Percentiles rank a stretch among this genome's conserved stretches.
Evolutionary conservation across 1,140 invertebrate genomes (phyloP).

Genomic region (Notospermus geniculatus): DNA sequence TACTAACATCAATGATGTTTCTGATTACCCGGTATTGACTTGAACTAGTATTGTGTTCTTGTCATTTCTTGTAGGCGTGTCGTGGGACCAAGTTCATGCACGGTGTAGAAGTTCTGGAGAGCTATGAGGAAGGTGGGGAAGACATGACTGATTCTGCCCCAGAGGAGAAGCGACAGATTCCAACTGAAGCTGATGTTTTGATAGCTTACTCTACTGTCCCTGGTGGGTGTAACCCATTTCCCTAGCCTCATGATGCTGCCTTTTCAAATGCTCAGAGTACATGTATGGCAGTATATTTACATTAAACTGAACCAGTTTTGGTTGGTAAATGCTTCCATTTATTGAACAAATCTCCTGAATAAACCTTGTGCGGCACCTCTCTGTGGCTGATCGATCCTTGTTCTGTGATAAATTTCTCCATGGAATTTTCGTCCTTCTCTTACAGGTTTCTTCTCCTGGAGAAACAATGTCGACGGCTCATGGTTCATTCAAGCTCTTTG

Average conservation of each 20-base stretch:
- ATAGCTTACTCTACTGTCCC: conserved; percentile 90
- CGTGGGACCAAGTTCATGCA: conserved; percentile 35
- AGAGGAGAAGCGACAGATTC: conserved; percentile 69
- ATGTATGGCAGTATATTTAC: not conserved
- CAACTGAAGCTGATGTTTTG: conserved; percentile 86
- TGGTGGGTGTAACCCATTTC: conserved; percentile 56
- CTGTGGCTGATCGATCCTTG: not conserved
- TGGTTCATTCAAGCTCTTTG: conserved; percentile 96
- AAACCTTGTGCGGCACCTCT: not conserved
- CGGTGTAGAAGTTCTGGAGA: conserved; percentile 29
- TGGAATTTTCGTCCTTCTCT: conserved; percentile 5
- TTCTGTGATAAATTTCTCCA: not conserved
- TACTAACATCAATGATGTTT: not conserved
- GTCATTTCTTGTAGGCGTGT: conserved; percentile 36
- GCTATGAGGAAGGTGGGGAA: conserved; percentile 31
- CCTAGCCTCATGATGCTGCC: not conserved
- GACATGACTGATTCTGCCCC: conserved; percentile 20
- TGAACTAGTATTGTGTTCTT: not conserved
- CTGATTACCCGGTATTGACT: not conserved
- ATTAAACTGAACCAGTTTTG: not conserved
- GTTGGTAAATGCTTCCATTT: no score
- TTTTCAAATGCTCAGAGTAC: not conserved
- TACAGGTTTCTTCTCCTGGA: conserved; percentile 83
- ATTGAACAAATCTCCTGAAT: not conserved
- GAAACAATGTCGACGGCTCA: conserved; percentile 80